Conservation (phyloP, 2,888 invertebrate species). For the Andrena haemorrhoa region DNA sequence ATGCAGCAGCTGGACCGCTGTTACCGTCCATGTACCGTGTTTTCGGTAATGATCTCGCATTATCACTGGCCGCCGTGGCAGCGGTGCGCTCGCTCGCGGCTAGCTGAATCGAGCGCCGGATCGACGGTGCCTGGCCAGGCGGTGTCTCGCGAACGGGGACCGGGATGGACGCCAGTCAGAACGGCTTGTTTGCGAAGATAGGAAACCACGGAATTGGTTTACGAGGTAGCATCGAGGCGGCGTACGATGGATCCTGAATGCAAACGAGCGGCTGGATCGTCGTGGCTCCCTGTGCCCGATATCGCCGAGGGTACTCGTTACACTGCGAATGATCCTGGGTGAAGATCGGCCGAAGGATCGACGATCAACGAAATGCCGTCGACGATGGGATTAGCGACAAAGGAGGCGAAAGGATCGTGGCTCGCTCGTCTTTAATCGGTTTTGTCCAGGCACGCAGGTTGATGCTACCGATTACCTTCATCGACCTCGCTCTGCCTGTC, state of each 20-base stretch:
- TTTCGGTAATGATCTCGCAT: conserved; percentile 69
- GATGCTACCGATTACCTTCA: conserved; percentile 69
- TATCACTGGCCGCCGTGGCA: conserved; percentile 59
- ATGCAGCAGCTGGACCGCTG: conserved; percentile 60
- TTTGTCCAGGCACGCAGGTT: conserved; percentile 56
- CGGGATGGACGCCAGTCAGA: conserved; percentile 57
- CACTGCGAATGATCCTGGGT: conserved; percentile 69
- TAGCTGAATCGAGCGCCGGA: conserved; percentile 1
- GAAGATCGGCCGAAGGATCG: conserved; percentile 30
- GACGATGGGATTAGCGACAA: conserved; percentile 36
- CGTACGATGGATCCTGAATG: conserved; percentile 31
- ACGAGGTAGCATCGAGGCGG: conserved; percentile 68
- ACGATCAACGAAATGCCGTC: conserved; percentile 14
- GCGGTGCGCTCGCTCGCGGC: conserved; percentile 16
- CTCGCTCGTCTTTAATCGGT: conserved; percentile 58
- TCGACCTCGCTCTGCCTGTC: conserved; percentile 59
- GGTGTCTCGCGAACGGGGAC: conserved; percentile 14
- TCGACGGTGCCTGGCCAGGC: conserved; percentile 13
- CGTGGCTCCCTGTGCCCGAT: conserved; percentile 21
- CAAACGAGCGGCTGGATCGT: conserved; percentile 21
- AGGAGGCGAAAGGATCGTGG: conserved; percentile 50
- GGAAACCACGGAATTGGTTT: conserved; percentile 72
- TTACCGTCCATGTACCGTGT: conserved; percentile 67
- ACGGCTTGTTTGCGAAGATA: conserved; percentile 72
- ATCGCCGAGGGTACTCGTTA: conserved; percentile 66